These are phyloP conservation scores for Nematolebias whitei DNA, from an alignment of 2,113 vertebrate genomes.

Conservation along the genomic window DNA sequence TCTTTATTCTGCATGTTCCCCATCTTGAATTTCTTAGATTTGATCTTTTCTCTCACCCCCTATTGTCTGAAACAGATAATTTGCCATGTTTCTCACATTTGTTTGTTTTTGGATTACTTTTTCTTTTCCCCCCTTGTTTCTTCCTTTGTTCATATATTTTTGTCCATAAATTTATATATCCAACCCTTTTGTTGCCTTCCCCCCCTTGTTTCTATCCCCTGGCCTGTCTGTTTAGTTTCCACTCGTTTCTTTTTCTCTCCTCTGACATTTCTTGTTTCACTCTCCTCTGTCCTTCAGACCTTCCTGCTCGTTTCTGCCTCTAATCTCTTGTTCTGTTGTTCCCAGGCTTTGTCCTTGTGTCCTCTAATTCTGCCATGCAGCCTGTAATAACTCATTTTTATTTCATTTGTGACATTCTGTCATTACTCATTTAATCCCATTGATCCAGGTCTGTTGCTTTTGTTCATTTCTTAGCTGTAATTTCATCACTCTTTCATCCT, in stretches of 20 bases:
- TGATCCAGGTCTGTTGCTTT: not conserved
- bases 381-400: not conserved
- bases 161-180: conserved; percentile 12
- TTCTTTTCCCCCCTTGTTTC: conserved; percentile 1
- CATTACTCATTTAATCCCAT: conserved; percentile 2
- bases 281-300: not conserved
- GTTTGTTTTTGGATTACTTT: conserved; percentile 15
- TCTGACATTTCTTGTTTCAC: conserved; percentile 22
- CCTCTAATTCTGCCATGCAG: not conserved
- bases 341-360: not conserved
- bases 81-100: not conserved
- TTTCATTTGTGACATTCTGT: not conserved
- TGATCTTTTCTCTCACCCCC: no score
- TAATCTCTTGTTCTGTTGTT: conserved; percentile 1
- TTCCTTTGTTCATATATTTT: not conserved
- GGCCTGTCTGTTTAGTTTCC: not conserved
- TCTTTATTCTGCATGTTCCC: no score
- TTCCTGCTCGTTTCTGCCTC: not conserved
- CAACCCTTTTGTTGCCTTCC: not conserved
- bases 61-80: not conserved
- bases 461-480: not conserved
- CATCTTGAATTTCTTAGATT: no score
- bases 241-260: not conserved
- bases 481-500: conserved; percentile 3
- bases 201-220: not conserved